Evolutionary conservation across 2,113 vertebrate genomes (phyloP), one percentile per base, ranked within the genome.

Genomic region (Arenaria interpres): DNA sequence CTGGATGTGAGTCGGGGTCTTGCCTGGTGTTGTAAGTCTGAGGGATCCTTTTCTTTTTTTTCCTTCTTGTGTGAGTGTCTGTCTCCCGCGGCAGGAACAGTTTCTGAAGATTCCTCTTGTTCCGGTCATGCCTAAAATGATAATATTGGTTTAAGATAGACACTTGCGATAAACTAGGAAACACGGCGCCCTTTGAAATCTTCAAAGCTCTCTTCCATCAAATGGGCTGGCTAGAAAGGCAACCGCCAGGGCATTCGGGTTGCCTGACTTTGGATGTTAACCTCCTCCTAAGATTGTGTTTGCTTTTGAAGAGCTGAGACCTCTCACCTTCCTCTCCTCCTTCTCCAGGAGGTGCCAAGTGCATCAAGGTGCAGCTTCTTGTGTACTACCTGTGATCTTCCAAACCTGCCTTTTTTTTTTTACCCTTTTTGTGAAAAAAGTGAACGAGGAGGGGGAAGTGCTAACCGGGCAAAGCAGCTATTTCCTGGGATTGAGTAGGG

Each of bases 81-180:
- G 6, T 90, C 80, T 89, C 81, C 72, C 7, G 30, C 3, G 4
- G 83, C 94, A 88, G 87, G 23, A 97, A 78, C 39, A 9, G 45
- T 63, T 93, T 91, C 48, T 85, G 92, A 91, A 96, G 85, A 54
- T 75, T 76, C 84, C 45, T 63, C 19, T 57, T 54, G 80, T 90
- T 90, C 88, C 1, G n/a, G 89, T 96, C 96, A 69, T 39, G 91
- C 97, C 94, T 93, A 57, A 97, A 96, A 96, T 95, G 92, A 85
- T 84, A 85, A 75, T 88, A 64, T 84, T 92, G 91, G 92, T 93
- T 97, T 97, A 93, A 98, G 98, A 96, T 88, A 76, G 93, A 92
- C 57, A 82, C 86, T 95, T 37, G 75, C 0, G 95, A 97, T 98
- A 97, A 97, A 95, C 75, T 33, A 66, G 82, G 62, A 73, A 89